Evolutionary conservation across 2,797 vertebrate genomes (phyloP).

Genomic region (Eulemur rubriventer): DNA sequence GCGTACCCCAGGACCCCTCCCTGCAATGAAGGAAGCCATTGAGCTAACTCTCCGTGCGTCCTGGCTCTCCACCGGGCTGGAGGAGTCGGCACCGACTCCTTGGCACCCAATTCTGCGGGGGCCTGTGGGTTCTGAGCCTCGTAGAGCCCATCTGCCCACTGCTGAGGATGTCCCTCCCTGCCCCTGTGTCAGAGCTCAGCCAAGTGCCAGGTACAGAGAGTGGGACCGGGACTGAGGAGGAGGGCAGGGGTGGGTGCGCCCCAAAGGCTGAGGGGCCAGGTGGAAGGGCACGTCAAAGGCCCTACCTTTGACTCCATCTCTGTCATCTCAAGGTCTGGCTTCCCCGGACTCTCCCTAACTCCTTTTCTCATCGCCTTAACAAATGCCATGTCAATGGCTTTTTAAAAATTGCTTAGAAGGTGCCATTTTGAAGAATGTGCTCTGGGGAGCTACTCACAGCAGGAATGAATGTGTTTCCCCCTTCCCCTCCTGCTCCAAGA

Average conservation of each 20-base stretch:
- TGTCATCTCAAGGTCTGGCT: background rate
- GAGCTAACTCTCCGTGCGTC: accelerated
- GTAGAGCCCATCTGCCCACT: background rate
- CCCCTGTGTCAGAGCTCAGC: background rate
- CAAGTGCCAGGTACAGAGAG: background rate
- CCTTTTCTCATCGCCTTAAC: background rate
- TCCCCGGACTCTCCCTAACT: background rate
- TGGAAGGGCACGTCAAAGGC: no score
- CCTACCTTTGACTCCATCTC: background rate
- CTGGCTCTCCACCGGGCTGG: background rate
- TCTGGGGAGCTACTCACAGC: background rate
- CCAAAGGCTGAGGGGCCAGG: background rate
- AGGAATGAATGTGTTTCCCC: background rate
- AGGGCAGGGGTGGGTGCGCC: background rate
- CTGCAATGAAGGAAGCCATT: background rate
- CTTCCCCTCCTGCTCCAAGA: background rate
- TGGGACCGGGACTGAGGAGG: background rate
- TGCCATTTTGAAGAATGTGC: background rate
- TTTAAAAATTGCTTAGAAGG: background rate
- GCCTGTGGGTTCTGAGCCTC: background rate
- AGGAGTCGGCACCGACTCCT: background rate
- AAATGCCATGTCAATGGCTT: background rate
- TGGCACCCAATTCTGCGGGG: background rate
- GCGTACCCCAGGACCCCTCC: background rate
- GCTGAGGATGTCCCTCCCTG: background rate